Base-by-base conservation (phyloP, 2,113 vertebrate genomes). In the Rafetus swinhoei region DNA sequence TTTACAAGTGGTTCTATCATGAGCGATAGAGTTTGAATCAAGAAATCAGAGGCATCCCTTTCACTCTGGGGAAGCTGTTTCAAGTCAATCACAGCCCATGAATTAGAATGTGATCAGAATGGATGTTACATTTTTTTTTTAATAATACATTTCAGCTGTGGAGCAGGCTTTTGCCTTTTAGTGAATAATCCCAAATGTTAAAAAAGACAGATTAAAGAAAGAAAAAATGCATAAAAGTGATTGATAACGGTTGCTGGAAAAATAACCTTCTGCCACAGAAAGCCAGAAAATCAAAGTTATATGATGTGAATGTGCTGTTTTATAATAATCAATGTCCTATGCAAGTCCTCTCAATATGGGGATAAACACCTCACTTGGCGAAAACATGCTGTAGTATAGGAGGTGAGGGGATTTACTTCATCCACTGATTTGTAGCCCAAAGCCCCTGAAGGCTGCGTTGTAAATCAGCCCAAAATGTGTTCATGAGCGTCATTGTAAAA, bases 11-110 rank as follows among this genome's bases (percentile, higher is more conserved):
- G 62, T 93, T 95, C 19, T 94, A 55, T 93, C 81, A 92, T 7
- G 92, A 60, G 81, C 3, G 95, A 62, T n/a, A 86, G 85, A 53
- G 13, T 85, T 90, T 90, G 45, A 94, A 92, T 81, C 27, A 87
- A 90, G 89, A 84, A 90, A 96, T 94, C 59, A 91, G 50, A 95
- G 45, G 19, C 5, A 27, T 59, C n/a, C 9, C 53, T 89, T 97
- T 95, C 81, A 65, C 88, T 79, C 85, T 87, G 53, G 59, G 55
- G 87, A 93, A 93, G 72, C 6, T 12, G 8, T 76, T 94, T 90
- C 81, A 87, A 93, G 86, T 93, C 86, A 90, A 18, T 89, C 86
- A 82, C 18, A 93, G 55, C 1, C 18, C 0, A 1, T 72, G 87
- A 92, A 92, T 79, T 84, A 6, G 16, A 94, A 87, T 55, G 24